These are phyloP conservation scores for Cerceris rybyensis DNA, from an alignment of 2,888 invertebrate genomes.

Conservation along the genomic window DNA sequence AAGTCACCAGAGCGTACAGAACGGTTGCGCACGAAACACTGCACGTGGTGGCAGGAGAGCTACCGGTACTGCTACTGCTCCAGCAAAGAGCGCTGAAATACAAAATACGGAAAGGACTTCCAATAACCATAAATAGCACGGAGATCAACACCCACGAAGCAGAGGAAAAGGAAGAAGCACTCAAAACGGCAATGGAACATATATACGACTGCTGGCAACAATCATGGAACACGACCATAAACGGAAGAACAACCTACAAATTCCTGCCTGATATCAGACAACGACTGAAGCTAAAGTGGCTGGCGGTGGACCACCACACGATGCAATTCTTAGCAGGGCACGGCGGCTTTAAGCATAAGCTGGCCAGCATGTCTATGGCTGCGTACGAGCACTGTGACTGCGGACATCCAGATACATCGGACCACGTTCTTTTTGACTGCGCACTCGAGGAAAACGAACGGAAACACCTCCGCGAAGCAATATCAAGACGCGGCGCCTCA, in stretches of 20 bases:
- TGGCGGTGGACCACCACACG: neutral
- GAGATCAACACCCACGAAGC: neutral
- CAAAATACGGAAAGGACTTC: neutral
- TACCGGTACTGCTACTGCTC: neutral
- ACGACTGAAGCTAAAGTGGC: neutral
- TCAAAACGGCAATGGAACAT: neutral
- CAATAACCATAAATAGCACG: neutral
- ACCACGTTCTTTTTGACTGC: neutral
- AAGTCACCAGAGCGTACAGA: neutral
- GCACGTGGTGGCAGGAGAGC: neutral
- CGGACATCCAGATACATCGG: neutral
- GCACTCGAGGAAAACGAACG: neutral
- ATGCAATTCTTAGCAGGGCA: constrained; percentile 2
- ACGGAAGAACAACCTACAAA: neutral
- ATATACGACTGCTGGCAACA: neutral
- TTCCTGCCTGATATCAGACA: neutral
- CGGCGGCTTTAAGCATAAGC: neutral
- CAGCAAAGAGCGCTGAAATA: neutral
- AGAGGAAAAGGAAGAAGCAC: neutral
- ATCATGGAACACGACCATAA: neutral
- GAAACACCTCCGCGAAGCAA: neutral
- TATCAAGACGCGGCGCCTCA: neutral
- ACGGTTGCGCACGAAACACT: neutral
- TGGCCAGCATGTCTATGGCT: neutral
- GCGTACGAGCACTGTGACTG: neutral